Base-by-base conservation (phyloP, 2,888 invertebrate genomes). In the Ellobium chinense region DNA sequence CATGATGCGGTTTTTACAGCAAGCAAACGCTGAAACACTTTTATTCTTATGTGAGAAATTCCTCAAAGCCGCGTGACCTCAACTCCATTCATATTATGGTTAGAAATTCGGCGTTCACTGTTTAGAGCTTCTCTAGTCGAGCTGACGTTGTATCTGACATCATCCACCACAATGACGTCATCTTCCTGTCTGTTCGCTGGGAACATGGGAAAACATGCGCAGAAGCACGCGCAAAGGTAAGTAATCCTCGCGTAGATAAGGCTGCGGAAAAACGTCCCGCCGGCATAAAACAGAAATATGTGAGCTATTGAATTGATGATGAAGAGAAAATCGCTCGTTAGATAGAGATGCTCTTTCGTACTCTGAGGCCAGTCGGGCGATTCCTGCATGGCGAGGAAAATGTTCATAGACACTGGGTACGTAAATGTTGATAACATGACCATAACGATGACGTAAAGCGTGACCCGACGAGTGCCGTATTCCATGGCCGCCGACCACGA, bases 361-460 rank as follows among this genome's bases (percentile, higher is more conserved):
- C 24, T 39, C 34, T 78, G 78, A 3, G 68, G 27, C 78, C 78
- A 78, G 21, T 62, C 37, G 7, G 78, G 78, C 2, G 78, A 78
- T 62, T 78, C 78, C 9, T 70, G 58, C 78, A 78, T 78, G 39
- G 70, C 78, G 14, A 78, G 60, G 46, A 78, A 78, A 12, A 78
- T 68, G 62, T 78, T 78, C 56, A 78, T 60, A 2, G 39, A 60
- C 5, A 78, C 78, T 4, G 78, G 78, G 36, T 78, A 78, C n/a
- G 78, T 78, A 7, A 78, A 37, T 1, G 69, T 62, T 18, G 78
- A 78, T 24, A 78, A 18, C 14, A 78, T 1, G 7, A 78, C 78
- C 78, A 78, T 78, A n/a, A 68, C 34, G 18, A 78, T 78, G 24
- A 78, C 78, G 70, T 78, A 78, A 29, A 78, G 37, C 14, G 78